phyloP scores from a whole-genome alignment of 2,113 vertebrate species.

The Anas platyrhynchos region DNA sequence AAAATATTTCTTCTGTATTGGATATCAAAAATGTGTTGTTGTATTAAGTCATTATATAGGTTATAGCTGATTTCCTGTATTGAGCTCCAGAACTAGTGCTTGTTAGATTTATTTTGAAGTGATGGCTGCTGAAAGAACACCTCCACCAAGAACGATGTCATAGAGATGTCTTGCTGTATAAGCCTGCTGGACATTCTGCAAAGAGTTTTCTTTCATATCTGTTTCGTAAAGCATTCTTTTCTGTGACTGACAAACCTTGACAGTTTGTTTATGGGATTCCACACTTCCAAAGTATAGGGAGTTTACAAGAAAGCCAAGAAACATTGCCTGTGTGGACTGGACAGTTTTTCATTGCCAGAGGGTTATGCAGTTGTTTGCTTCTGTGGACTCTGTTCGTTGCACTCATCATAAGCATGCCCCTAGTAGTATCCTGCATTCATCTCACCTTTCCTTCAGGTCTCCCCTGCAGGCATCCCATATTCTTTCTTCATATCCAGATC shows the following conservation, averaged over 20 bases:
- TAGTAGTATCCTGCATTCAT: neutral
- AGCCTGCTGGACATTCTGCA: neutral
- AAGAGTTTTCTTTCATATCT: neutral
- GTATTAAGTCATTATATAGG: fast-evolving
- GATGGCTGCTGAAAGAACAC: neutral
- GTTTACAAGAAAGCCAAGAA: neutral
- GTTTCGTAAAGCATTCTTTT: neutral
- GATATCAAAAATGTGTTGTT: neutral
- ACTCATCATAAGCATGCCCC: neutral
- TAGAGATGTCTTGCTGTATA: neutral
- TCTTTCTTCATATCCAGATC: neutral
- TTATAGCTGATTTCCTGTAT: neutral
- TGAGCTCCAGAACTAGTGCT: neutral
- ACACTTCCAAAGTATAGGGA: neutral
- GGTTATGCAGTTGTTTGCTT: neutral
- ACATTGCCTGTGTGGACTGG: neutral
- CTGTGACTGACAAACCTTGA: neutral
- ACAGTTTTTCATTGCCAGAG: neutral
- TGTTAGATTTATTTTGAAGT: neutral
- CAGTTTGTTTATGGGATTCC: neutral
- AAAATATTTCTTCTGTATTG: neutral
- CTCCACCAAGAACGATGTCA: fast-evolving
- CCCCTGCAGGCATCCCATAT: neutral
- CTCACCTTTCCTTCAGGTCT: neutral
- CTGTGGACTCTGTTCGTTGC: neutral